Evolutionary conservation across 2,797 vertebrate species (phyloP).

Genomic region (Sylvilagus floridanus): DNA sequence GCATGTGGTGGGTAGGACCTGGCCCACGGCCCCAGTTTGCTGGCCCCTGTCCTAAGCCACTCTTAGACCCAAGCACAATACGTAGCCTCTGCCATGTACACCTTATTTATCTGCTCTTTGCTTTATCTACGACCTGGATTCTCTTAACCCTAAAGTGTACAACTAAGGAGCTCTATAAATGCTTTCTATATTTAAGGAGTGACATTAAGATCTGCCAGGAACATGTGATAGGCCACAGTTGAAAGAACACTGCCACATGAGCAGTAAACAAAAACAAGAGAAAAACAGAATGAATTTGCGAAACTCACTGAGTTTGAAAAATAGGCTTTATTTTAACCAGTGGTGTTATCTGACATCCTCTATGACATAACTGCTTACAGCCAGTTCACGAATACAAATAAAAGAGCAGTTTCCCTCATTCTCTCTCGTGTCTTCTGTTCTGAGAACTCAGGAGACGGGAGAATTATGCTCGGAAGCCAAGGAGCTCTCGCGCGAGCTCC

Average conservation of each 20-base stretch:
- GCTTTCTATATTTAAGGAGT: constrained; percentile 10
- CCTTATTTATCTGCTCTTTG: not conserved
- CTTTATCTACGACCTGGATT: not conserved
- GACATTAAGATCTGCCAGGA: not conserved
- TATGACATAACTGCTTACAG: constrained; percentile 87
- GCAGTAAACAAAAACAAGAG: constrained; percentile 16
- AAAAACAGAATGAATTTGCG: constrained; percentile 52
- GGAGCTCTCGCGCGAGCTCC: constrained; percentile 74
- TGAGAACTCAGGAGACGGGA: constrained; percentile 76
- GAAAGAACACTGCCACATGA: not conserved
- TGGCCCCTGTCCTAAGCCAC: not conserved
- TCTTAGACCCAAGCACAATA: not conserved
- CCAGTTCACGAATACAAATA: constrained; percentile 85
- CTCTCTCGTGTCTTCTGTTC: constrained; percentile 46
- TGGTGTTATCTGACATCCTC: constrained; percentile 87
- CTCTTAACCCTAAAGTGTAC: not conserved
- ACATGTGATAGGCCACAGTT: not conserved
- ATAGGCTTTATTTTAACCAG: constrained; percentile 91
- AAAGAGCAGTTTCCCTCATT: constrained; percentile 79
- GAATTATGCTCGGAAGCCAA: constrained; percentile 54
- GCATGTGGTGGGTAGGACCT: not conserved
- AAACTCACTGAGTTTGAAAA: constrained; percentile 88
- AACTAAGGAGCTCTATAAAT: not conserved
- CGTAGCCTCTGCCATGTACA: no score
- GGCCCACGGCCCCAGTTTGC: not conserved